phyloP scores from a whole-genome alignment of 2,888 invertebrate species.

The Dermolepida albohirtum region DNA sequence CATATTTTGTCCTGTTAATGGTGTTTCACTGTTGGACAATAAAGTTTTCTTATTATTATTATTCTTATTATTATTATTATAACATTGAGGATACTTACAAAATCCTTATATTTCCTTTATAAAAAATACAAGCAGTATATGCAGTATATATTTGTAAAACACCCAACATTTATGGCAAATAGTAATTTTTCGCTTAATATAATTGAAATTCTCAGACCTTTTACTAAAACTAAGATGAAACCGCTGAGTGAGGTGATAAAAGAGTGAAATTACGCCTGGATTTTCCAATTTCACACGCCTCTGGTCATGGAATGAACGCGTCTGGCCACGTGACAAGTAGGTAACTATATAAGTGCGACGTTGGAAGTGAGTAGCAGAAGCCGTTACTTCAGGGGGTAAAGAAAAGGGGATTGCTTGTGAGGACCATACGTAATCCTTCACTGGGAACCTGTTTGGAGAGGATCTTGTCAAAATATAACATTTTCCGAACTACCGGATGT shows the following conservation, averaged over 20 bases:
- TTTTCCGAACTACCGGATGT: constrained; percentile 51
- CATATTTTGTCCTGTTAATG: too few relatives aligned
- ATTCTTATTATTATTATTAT: too few relatives aligned
- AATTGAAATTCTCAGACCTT: background rate
- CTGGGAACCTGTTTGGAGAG: constrained; percentile 54
- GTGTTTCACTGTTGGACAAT: too few relatives aligned
- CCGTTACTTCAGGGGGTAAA: background rate
- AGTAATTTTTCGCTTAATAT: background rate
- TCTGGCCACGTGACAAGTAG: constrained; percentile 58
- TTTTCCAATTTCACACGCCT: constrained; percentile 66
- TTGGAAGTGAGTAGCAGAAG: constrained; percentile 30
- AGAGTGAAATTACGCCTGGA: constrained; percentile 61
- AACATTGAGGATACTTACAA: too few relatives aligned
- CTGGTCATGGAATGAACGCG: constrained; percentile 61
- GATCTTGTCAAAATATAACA: constrained; percentile 58
- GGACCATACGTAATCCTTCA: constrained; percentile 55
- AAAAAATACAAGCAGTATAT: too few relatives aligned
- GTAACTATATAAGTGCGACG: too few relatives aligned
- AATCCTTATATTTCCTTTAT: too few relatives aligned
- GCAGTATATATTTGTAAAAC: too few relatives aligned
- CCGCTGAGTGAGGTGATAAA: constrained; percentile 34
- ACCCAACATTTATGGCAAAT: too few relatives aligned
- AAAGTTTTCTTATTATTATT: too few relatives aligned
- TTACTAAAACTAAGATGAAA: constrained; percentile 4
- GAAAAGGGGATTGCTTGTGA: constrained; percentile 49